Percentiles rank a stretch among this genome's conserved stretches.
Conservation (phyloP, 2,113 vertebrate species). For the Gnathonemus echidnorhynchus region DNA sequence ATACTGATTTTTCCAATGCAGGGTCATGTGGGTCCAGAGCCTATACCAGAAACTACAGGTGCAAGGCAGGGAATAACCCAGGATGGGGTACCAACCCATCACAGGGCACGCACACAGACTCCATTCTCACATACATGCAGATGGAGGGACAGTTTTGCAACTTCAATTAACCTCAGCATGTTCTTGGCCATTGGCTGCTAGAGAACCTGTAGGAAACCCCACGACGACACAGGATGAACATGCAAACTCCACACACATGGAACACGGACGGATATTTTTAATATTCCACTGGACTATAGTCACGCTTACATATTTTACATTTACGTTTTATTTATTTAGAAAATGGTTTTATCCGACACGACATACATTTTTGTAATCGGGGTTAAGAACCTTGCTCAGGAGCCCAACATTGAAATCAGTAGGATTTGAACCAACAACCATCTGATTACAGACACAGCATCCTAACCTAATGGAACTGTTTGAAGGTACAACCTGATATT, state of each 20-base stretch:
- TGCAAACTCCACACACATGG: not conserved
- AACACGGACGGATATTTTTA: not conserved
- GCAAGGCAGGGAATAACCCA: not conserved
- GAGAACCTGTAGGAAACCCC: not conserved
- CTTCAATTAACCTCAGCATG: not conserved
- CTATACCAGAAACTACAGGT: not conserved
- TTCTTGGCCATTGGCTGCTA: not conserved
- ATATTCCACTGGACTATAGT: not conserved
- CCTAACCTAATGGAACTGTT: not conserved
- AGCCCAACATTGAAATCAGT: not conserved
- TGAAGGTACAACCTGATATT: not conserved
- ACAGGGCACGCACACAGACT: not conserved
- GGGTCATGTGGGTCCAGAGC: not conserved
- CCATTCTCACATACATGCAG: not conserved
- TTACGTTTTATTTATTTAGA: not conserved
- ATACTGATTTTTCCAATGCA: not conserved
- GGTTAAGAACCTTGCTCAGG: not conserved
- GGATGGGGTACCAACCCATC: not conserved
- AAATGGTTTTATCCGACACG: not conserved
- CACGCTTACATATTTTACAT: not conserved
- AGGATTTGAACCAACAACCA: not conserved
- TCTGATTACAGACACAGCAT: not conserved
- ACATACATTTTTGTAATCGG: not conserved
- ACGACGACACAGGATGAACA: not conserved
- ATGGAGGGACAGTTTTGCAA: not conserved